Evolutionary conservation across 1,140 invertebrate genomes (phyloP).

Genomic region (Halictus rubicundus): DNA sequence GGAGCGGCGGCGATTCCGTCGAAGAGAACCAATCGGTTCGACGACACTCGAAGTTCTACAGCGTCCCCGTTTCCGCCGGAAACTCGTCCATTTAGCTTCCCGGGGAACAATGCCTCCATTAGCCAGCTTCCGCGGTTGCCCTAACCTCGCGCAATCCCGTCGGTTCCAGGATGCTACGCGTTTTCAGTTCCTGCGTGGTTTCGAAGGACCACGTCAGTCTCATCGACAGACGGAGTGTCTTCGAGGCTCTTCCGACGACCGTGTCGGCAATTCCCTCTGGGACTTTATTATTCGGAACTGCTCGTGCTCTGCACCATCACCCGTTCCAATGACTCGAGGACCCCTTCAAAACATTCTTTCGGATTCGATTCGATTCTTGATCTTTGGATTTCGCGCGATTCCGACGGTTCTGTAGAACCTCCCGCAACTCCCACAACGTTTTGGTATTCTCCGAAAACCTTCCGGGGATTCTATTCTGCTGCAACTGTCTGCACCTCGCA

Average conservation of each 20-base stretch:
- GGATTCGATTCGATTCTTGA: neutral
- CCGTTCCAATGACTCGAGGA: too few species aligned
- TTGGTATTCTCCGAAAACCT: too few species aligned
- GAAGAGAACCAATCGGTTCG: neutral
- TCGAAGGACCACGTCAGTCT: neutral
- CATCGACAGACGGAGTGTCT: neutral
- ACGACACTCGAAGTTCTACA: neutral
- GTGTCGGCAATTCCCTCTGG: too few species aligned
- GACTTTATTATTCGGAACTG: too few species aligned
- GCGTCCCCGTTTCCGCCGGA: slow-evolving; percentile 65
- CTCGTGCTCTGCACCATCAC: too few species aligned
- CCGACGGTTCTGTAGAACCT: too few species aligned
- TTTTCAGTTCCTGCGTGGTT: too few species aligned
- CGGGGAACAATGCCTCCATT: slow-evolving; percentile 70
- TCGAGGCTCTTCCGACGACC: too few species aligned
- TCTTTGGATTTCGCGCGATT: neutral
- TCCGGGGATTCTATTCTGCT: neutral
- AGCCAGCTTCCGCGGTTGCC: slow-evolving; percentile 57
- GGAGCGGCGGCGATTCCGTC: slow-evolving; percentile 3
- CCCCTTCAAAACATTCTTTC: too few species aligned
- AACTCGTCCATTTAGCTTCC: slow-evolving; percentile 65
- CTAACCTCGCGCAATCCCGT: slow-evolving; percentile 5
- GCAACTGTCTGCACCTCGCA: neutral
- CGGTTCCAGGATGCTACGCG: neutral
- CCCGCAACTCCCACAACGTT: too few species aligned